Conservation (phyloP, 2,113 vertebrate genomes). For the Prionailurus viverrinus region DNA sequence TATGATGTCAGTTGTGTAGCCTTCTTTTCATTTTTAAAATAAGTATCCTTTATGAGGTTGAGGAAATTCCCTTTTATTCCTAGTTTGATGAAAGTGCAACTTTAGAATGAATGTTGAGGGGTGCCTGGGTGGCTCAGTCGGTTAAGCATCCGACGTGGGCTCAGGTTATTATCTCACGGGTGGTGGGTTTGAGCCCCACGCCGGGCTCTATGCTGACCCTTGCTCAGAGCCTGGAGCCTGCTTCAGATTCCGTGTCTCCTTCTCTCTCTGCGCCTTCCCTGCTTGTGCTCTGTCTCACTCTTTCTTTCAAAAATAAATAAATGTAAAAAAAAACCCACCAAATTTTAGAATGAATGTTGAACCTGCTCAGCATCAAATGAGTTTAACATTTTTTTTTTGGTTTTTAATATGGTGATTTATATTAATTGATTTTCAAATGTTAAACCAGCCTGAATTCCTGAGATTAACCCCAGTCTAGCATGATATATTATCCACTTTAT, state of each 20-base stretch:
- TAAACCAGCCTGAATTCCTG: neutral
- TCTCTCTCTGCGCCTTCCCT: no score
- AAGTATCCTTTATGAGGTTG: neutral
- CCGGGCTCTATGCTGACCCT: no score
- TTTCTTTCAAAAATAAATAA: neutral
- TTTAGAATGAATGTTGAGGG: neutral
- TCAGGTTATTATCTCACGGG: no score
- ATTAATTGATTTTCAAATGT: neutral
- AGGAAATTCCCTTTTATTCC: neutral
- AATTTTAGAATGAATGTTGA: neutral
- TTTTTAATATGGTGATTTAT: neutral
- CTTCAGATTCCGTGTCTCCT: no score
- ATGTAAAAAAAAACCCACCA: no score
- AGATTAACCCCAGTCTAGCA: neutral
- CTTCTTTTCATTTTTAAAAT: neutral
- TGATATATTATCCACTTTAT: neutral
- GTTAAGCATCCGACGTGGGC: no score
- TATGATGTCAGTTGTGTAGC: neutral
- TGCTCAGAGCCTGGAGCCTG: no score
- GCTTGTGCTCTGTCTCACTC: no score
- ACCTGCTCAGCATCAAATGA: neutral
- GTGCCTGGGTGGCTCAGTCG: neutral
- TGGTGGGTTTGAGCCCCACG: no score
- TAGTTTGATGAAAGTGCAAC: neutral
- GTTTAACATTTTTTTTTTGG: neutral